Conservation (phyloP, 2,113 vertebrate species). For the Forbesichthys agassizii region DNA sequence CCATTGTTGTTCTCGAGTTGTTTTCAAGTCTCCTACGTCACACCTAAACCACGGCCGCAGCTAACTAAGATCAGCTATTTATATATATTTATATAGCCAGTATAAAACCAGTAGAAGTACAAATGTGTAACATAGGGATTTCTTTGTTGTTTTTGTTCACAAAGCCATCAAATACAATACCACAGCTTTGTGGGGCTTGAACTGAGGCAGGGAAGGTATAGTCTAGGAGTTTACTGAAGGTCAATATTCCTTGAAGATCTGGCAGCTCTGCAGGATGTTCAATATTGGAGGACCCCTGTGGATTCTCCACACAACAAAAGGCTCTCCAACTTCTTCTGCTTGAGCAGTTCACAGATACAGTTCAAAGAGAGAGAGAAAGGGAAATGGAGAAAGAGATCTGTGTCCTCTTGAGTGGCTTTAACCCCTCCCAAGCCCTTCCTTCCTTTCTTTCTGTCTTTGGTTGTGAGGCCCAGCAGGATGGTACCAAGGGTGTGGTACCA, state of each 20-base stretch:
- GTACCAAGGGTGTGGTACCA: not conserved
- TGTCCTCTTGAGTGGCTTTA: not conserved
- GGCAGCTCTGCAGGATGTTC: conserved; percentile 33
- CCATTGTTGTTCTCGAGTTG: too few relatives aligned
- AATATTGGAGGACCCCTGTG: conserved; percentile 61
- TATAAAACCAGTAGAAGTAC: too few relatives aligned
- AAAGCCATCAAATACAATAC: too few relatives aligned
- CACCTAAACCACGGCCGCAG: too few relatives aligned
- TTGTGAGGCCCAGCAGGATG: too few relatives aligned
- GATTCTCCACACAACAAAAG: conserved; percentile 46
- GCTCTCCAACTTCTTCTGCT: conserved; percentile 55
- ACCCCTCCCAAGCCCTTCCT: not conserved
- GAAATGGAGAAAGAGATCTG: not conserved
- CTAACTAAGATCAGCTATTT: too few relatives aligned
- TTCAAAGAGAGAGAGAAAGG: not conserved
- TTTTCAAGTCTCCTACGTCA: too few relatives aligned
- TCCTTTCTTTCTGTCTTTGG: not conserved
- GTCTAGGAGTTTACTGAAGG: not conserved
- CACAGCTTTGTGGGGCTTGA: too few relatives aligned
- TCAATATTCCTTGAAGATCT: not conserved
- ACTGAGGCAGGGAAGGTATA: not conserved
- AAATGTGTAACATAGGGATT: too few relatives aligned
- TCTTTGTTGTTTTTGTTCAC: too few relatives aligned
- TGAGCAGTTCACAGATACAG: conserved; percentile 26
- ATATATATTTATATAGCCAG: too few relatives aligned